phyloP scores from a whole-genome alignment of 2,888 invertebrate genomes.

The Apodemia zela region DNA sequence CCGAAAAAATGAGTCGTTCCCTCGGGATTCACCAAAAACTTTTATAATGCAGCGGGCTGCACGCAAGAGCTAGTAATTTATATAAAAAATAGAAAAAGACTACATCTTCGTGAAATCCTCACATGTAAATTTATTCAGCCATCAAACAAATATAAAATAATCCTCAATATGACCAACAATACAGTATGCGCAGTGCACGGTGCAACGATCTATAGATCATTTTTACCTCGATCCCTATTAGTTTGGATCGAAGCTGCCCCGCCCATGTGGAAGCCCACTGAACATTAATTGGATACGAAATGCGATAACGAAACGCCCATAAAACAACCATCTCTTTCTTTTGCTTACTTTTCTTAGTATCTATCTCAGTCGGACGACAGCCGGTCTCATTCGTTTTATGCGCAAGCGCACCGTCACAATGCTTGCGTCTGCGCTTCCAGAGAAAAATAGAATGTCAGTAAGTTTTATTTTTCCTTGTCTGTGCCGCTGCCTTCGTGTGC shows the following conservation, averaged over 20 bases:
- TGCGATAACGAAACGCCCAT: conserved; percentile 67
- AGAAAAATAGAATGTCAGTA: conserved; percentile 69
- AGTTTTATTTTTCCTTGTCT: conserved; percentile 61
- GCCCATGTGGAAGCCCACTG: conserved; percentile 74
- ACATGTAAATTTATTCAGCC: conserved; percentile 63
- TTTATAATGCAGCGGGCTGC: too few species aligned
- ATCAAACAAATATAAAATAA: conserved; percentile 71
- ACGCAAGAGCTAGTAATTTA: too few species aligned
- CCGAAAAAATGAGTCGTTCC: too few species aligned
- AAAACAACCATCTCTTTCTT: conserved; percentile 43
- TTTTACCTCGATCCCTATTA: conserved; percentile 75
- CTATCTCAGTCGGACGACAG: conserved; percentile 41
- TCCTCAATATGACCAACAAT: conserved; percentile 72
- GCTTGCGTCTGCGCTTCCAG: conserved; percentile 64
- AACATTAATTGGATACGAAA: conserved; percentile 76
- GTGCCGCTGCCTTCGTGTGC: conserved; percentile 62
- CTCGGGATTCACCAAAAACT: too few species aligned
- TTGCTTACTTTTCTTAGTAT: background rate
- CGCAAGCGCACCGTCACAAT: conserved; percentile 63
- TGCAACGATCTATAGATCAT: conserved; percentile 76
- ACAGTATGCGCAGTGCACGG: conserved; percentile 56
- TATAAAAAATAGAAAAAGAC: background rate
- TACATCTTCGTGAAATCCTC: conserved; percentile 24
- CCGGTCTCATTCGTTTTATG: conserved; percentile 60
- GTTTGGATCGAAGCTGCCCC: conserved; percentile 63